Conservation (phyloP, 2,797 vertebrate species). For the Hypotaenidia okinawae region DNA sequence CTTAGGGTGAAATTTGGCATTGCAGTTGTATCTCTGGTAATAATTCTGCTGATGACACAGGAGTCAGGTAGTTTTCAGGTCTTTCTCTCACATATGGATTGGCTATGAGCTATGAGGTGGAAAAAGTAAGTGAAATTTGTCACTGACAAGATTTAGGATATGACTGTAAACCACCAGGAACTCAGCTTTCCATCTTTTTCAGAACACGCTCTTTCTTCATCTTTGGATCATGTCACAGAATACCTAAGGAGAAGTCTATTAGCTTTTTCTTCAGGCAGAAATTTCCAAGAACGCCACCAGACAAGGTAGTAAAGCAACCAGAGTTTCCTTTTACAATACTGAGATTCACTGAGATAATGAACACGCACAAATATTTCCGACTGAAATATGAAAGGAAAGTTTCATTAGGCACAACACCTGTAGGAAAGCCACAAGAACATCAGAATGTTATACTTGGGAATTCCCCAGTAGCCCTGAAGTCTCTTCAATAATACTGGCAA, state of each 20-base stretch:
- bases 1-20: neutral
- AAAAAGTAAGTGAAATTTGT: constrained; percentile 21
- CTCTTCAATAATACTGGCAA: neutral
- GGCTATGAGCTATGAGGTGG: neutral
- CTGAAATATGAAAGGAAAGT: neutral
- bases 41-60: neutral
- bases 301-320: neutral
- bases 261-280: neutral
- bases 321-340: neutral
- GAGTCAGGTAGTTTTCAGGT: neutral
- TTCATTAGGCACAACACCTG: neutral
- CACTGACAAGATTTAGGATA: neutral
- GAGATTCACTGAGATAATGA: neutral
- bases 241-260: neutral
- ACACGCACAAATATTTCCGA: neutral
- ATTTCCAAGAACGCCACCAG: neutral
- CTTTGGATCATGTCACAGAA: neutral
- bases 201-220: neutral
- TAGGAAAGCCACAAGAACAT: neutral
- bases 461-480: neutral
- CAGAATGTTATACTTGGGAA: neutral
- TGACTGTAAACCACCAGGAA: neutral
- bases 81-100: neutral
- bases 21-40: neutral
- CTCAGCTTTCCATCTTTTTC: neutral